Conservation (phyloP, 2,113 vertebrate species). For the Ibidorhyncha struthersii region DNA sequence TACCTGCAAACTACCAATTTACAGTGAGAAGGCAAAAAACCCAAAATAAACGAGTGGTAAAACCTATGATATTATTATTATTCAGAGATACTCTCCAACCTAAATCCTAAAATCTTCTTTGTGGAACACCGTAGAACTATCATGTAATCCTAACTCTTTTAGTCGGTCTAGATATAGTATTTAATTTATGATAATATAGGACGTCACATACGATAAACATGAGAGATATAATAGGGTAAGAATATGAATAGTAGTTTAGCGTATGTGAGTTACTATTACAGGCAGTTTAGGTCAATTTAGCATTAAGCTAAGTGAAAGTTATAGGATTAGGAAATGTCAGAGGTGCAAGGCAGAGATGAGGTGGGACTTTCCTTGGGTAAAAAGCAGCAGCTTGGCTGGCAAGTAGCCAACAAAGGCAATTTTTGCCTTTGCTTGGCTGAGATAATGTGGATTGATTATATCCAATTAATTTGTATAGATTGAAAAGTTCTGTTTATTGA, state of each 20-base stretch:
- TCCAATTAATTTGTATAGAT: neutral
- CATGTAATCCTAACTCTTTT: neutral
- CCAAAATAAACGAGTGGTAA: neutral
- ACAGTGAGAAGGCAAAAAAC: neutral
- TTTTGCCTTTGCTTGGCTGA: neutral
- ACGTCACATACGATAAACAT: neutral
- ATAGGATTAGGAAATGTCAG: neutral
- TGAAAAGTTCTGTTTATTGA: neutral
- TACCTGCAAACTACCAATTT: slow-evolving; percentile 6
- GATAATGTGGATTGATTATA: neutral
- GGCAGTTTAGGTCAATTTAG: neutral
- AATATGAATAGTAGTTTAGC: neutral
- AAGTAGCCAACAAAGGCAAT: neutral
- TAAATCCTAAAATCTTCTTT: neutral
- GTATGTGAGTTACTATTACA: neutral
- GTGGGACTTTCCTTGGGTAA: neutral
- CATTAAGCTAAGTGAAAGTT: slow-evolving; percentile 9
- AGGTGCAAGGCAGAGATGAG: neutral
- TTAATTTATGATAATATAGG: neutral
- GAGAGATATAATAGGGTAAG: neutral
- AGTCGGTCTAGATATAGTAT: neutral
- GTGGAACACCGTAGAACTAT: neutral
- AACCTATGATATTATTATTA: neutral
- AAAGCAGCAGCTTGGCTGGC: neutral
- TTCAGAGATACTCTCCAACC: neutral